Percentiles rank a stretch among this genome's conserved stretches.
Evolutionary conservation across 1,140 invertebrate species (phyloP).

Genomic region (Ceratosolen solmsi): DNA sequence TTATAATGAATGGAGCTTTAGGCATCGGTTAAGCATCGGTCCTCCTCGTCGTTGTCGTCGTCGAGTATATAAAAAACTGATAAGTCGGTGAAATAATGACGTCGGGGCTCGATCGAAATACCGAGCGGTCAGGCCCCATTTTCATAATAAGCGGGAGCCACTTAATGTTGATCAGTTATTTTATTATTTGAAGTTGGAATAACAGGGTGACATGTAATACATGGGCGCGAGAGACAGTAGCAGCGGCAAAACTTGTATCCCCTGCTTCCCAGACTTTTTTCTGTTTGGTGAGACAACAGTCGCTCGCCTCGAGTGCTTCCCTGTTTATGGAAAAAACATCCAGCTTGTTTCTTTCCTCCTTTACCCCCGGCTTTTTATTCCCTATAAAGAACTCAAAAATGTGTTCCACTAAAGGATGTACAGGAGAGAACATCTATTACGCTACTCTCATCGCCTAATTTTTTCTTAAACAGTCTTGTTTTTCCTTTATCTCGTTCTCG

Average conservation of each 20-base stretch:
- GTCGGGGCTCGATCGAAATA: too few species aligned
- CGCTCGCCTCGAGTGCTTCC: constrained; percentile 26
- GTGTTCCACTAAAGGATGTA: not conserved
- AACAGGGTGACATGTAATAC: constrained; percentile 57
- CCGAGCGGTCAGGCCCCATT: too few species aligned
- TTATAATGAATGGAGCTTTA: too few species aligned
- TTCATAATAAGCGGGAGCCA: not conserved
- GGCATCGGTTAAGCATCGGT: too few species aligned
- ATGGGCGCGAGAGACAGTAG: constrained; percentile 50
- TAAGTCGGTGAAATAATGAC: too few species aligned
- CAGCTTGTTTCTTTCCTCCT: constrained; percentile 22
- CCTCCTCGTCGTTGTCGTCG: too few species aligned
- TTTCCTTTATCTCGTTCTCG: constrained; percentile 15
- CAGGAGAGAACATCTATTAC: not conserved
- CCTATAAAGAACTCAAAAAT: constrained; percentile 20
- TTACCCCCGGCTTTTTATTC: not conserved
- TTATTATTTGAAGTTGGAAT: constrained; percentile 62
- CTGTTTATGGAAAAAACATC: constrained; percentile 59
- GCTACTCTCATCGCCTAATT: constrained; percentile 22
- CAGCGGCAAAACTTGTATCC: constrained; percentile 3
- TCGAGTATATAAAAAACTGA: too few species aligned
- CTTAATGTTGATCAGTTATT: not conserved
- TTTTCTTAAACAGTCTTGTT: not conserved
- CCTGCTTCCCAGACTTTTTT: constrained; percentile 28
- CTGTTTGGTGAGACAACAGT: constrained; percentile 60